These are phyloP conservation scores for Siphonodentalium dalli DNA, from an alignment of 2,888 invertebrate genomes.

Conservation along the genomic window DNA sequence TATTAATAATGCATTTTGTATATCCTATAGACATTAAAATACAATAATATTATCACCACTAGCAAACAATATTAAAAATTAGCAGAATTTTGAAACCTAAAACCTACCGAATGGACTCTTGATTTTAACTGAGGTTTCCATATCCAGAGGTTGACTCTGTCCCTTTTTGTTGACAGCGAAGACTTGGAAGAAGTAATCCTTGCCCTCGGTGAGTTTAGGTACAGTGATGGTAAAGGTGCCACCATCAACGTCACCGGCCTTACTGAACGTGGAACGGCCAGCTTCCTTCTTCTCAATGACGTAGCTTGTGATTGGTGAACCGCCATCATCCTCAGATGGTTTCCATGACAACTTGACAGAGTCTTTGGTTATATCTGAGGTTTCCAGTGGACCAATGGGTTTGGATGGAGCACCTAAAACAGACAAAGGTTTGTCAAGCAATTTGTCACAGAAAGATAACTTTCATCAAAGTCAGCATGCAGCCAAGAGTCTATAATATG, in stretches of 20 bases:
- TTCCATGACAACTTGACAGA: slow-evolving; percentile 51
- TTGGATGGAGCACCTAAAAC: slow-evolving; percentile 39
- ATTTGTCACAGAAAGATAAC: too few species aligned
- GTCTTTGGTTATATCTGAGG: slow-evolving; percentile 31
- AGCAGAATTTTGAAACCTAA: background rate
- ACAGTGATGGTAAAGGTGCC: slow-evolving; percentile 28
- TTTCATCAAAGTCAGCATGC: too few species aligned
- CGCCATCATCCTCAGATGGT: slow-evolving; percentile 53
- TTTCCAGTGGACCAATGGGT: slow-evolving; percentile 48
- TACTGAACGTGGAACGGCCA: slow-evolving; percentile 30
- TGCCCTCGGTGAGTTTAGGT: slow-evolving; percentile 35
- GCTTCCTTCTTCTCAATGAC: slow-evolving; percentile 40
- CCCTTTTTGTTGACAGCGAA: slow-evolving; percentile 74
- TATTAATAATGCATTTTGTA: too few species aligned
- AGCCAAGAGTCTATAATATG: too few species aligned
- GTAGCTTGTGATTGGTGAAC: slow-evolving; percentile 46
- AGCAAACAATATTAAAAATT: too few species aligned
- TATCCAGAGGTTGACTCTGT: slow-evolving; percentile 74
- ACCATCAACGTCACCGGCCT: slow-evolving; percentile 30
- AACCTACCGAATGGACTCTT: slow-evolving; percentile 76
- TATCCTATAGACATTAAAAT: too few species aligned
- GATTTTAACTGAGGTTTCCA: slow-evolving; percentile 70
- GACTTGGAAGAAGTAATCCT: slow-evolving; percentile 54
- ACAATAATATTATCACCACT: too few species aligned
- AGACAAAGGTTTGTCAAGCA: too few species aligned